Percentiles rank a stretch among this genome's conserved stretches.
Evolutionary conservation across 2,888 invertebrate genomes (phyloP).

Genomic region (Lamellibrachia columna): DNA sequence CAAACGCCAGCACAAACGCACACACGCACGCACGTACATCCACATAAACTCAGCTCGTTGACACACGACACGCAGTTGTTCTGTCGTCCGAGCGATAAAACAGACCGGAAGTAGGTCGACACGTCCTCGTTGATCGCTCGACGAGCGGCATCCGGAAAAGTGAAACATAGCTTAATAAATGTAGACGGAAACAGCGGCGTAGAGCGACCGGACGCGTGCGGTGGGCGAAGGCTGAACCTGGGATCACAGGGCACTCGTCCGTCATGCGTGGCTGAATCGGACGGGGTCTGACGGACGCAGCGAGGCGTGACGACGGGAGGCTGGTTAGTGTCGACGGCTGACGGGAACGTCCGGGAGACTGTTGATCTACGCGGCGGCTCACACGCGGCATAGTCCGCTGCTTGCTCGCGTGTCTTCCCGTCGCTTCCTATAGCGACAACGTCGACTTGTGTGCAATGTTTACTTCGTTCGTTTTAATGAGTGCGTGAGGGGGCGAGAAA

Average conservation of each 20-base stretch:
- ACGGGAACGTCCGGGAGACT: not conserved
- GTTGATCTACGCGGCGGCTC: not conserved
- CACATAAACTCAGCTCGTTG: not conserved
- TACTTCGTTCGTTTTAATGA: not conserved
- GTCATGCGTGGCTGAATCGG: not conserved
- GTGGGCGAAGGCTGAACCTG: not conserved
- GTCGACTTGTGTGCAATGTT: not conserved
- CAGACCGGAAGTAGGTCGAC: not conserved
- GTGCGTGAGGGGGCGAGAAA: not conserved
- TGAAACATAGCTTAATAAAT: conserved; percentile 8
- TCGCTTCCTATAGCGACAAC: not conserved
- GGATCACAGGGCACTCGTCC: not conserved
- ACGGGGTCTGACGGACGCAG: not conserved
- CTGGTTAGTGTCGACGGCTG: not conserved
- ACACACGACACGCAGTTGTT: not conserved
- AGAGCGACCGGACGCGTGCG: no score
- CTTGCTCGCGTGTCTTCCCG: not conserved
- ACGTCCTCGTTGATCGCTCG: not conserved
- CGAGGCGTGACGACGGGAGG: not conserved
- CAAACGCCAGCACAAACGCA: not conserved
- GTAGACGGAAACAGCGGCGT: not conserved
- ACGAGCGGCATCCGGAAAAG: not conserved
- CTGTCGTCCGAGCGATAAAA: not conserved
- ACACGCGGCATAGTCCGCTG: not conserved
- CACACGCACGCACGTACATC: not conserved